Percentiles rank a stretch among this genome's conserved stretches.
Evolutionary conservation across 2,888 invertebrate genomes (phyloP).

Genomic region (Strigamia transsilvanica): DNA sequence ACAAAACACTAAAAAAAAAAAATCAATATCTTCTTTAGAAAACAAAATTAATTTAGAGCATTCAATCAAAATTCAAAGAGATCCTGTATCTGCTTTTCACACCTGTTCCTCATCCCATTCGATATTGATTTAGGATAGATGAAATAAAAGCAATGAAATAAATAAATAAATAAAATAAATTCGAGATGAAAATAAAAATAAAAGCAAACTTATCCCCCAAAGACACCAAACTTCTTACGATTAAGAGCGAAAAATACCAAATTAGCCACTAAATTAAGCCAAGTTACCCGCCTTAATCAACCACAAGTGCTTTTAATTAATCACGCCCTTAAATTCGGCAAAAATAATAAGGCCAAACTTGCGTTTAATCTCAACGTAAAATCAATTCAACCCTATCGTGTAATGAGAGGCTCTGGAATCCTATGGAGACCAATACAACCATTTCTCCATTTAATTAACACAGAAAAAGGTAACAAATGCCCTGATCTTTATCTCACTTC

Average conservation of each 20-base stretch:
- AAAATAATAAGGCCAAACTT: slow-evolving; percentile 25
- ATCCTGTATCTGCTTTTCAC: slow-evolving; percentile 1
- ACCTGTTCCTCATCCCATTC: background rate
- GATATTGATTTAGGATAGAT: slow-evolving; percentile 4
- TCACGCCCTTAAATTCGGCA: slow-evolving; percentile 28
- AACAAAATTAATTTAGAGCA: background rate
- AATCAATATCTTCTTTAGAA: background rate
- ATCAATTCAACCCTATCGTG: slow-evolving; percentile 35
- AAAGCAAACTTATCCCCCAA: background rate
- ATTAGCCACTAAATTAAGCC: background rate
- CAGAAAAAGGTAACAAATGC: slow-evolving; percentile 15
- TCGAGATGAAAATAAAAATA: background rate
- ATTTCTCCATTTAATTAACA: slow-evolving; percentile 35
- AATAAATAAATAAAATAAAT: background rate
- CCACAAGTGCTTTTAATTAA: slow-evolving; percentile 41
- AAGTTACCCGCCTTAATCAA: slow-evolving; percentile 29
- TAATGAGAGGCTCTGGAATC: slow-evolving; percentile 8
- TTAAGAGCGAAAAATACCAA: no score
- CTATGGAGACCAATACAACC: background rate
- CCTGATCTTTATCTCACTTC: background rate
- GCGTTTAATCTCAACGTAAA: slow-evolving; percentile 28
- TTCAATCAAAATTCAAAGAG: background rate
- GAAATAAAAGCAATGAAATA: background rate
- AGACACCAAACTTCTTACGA: background rate
- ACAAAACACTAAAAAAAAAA: background rate